These are phyloP conservation scores for Chrysocyon brachyurus DNA, from an alignment of 2,797 vertebrate species.

Conservation along the genomic window DNA sequence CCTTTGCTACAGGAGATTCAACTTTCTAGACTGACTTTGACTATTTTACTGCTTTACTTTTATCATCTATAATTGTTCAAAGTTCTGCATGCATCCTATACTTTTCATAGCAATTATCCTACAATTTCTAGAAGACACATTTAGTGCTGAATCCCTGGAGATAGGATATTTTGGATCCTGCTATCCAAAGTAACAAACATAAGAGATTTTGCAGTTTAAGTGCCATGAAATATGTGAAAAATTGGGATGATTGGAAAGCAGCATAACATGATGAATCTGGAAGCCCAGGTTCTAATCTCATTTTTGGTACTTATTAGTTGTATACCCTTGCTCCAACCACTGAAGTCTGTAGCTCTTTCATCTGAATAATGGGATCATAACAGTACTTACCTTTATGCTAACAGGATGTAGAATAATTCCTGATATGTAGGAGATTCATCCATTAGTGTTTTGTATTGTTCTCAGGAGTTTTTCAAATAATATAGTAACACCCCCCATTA, in stretches of 20 bases:
- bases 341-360: background rate
- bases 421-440: background rate
- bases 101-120: background rate
- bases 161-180: background rate
- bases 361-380: background rate
- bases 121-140: background rate
- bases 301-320: background rate
- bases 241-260: background rate
- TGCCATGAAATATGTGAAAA: background rate
- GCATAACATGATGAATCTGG: background rate
- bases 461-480: background rate
- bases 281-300: background rate
- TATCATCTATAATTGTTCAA: background rate
- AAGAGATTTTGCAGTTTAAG: background rate
- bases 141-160: constrained; percentile 22
- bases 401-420: background rate
- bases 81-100: background rate
- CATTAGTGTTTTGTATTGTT: background rate
- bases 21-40: background rate
- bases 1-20: background rate
- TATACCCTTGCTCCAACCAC: background rate
- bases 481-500: background rate
- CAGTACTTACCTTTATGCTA: background rate
- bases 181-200: background rate
- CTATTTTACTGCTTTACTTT: background rate